These are phyloP conservation scores for Agrochola lota DNA, from an alignment of 2,888 invertebrate genomes.

Conservation along the genomic window DNA sequence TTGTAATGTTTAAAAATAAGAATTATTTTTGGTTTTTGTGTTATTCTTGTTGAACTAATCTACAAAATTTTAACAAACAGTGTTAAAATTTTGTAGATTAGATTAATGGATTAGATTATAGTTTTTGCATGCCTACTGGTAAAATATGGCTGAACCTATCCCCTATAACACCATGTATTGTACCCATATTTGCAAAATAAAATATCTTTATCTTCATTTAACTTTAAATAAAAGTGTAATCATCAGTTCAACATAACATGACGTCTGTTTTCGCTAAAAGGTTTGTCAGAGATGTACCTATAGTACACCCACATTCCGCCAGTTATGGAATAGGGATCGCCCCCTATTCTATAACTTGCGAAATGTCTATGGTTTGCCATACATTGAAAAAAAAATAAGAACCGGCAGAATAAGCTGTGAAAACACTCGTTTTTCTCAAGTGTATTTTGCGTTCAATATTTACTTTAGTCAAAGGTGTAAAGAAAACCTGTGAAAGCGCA, in stretches of 20 bases:
- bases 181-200: no score
- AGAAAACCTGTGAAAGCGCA: constrained; percentile 64
- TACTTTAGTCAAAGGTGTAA: constrained; percentile 65
- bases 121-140: no score
- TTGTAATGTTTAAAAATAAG: no score
- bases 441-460: constrained; percentile 66
- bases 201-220: no score
- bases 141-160: no score
- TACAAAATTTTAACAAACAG: no score
- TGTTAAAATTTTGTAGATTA: no score
- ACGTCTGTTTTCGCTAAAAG: not conserved
- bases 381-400: constrained; percentile 12
- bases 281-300: not conserved
- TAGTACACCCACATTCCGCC: not conserved
- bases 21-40: no score
- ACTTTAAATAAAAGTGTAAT: not conserved
- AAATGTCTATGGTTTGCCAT: no score
- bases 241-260: not conserved
- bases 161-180: no score
- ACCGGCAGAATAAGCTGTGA: constrained; percentile 8
- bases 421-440: constrained; percentile 47
- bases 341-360: not conserved
- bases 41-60: no score
- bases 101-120: no score
- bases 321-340: not conserved